Conservation (phyloP, 2,888 invertebrate species). For the Helleia helle region DNA sequence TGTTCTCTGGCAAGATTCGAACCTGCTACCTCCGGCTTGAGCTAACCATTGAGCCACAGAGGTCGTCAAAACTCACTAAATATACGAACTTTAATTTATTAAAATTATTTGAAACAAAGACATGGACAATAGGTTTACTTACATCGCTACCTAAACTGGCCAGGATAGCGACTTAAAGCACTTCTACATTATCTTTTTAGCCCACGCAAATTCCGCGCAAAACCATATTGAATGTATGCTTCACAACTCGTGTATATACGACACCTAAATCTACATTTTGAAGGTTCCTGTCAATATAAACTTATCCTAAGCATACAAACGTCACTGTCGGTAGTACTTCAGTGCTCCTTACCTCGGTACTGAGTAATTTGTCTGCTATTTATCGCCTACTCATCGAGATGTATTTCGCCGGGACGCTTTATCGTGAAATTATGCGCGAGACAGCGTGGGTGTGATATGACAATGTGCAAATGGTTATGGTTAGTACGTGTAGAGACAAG, state of each 20-base stretch:
- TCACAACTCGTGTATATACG: too few relatives aligned
- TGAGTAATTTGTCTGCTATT: conserved; percentile 66
- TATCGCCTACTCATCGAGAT: conserved; percentile 48
- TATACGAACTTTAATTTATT: too few relatives aligned
- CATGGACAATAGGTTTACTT: too few relatives aligned
- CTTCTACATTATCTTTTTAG: conserved; percentile 1
- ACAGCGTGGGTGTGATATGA: conserved; percentile 58
- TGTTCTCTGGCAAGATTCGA: too few relatives aligned
- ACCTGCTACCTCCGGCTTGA: too few relatives aligned
- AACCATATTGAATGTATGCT: background rate
- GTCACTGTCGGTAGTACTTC: conserved; percentile 45
- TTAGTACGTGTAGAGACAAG: conserved; percentile 26
- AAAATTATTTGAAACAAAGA: too few relatives aligned
- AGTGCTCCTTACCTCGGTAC: conserved; percentile 45
- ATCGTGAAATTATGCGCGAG: conserved; percentile 61
- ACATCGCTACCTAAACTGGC: background rate
- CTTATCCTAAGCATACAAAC: conserved; percentile 60
- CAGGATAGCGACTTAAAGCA: background rate
- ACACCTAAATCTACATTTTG: background rate
- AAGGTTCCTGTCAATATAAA: conserved; percentile 31
- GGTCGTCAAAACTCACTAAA: too few relatives aligned
- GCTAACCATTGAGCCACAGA: too few relatives aligned
- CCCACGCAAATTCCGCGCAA: conserved; percentile 2
- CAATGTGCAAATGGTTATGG: conserved; percentile 54
- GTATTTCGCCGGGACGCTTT: conserved; percentile 56